phyloP scores from a whole-genome alignment of 2,797 vertebrate species.

The Phoxinus dragarum region DNA sequence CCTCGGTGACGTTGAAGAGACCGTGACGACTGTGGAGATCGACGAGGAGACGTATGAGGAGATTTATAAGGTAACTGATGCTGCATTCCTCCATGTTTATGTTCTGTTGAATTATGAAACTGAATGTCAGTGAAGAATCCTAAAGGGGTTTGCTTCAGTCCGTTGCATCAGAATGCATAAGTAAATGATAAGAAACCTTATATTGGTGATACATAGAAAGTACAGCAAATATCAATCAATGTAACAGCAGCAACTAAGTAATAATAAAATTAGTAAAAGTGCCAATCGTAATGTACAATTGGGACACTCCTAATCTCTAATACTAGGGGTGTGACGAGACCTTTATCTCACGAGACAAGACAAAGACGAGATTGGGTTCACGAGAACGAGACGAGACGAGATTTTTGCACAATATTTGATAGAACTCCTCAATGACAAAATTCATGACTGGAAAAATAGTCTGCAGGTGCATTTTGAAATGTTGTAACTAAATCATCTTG shows the following conservation, averaged over 20 bases:
- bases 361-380: no score
- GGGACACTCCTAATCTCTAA: background rate
- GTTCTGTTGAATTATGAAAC: background rate
- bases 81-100: background rate
- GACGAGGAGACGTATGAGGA: conserved; percentile 99
- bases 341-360: no score
- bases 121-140: background rate
- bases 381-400: no score
- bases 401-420: no score
- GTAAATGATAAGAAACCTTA: background rate
- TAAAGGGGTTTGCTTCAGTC: background rate
- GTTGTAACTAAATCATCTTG: no score
- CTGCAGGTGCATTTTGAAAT: no score
- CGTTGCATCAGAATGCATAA: background rate
- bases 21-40: conserved; percentile 98
- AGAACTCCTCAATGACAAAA: no score
- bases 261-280: background rate
- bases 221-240: background rate
- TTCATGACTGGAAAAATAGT: no score
- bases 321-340: no score
- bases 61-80: conserved; percentile 89
- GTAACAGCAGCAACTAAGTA: background rate
- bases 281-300: no score
- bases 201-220: background rate
- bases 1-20: conserved; percentile 97